Evolutionary conservation across 2,888 invertebrate genomes (phyloP).

Genomic region (Pristionchus japonicus): DNA sequence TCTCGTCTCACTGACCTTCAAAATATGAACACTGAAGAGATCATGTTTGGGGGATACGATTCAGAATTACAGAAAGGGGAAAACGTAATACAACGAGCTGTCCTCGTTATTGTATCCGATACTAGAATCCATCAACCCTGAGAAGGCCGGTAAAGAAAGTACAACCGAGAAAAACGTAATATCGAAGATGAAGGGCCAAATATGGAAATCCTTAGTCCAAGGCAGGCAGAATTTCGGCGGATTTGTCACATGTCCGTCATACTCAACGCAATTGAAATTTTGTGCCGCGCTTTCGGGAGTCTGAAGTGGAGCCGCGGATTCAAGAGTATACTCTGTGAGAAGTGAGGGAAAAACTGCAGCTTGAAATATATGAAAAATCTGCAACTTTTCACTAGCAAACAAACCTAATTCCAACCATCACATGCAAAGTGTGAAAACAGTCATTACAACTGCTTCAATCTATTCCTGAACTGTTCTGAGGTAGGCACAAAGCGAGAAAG

Average conservation of each 20-base stretch:
- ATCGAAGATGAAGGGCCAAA: neutral
- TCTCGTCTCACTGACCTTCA: too few species aligned
- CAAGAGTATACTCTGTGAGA: neutral
- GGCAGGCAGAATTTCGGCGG: neutral
- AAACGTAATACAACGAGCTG: too few species aligned
- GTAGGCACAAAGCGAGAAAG: neutral
- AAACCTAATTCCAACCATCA: neutral
- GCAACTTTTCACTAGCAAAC: neutral
- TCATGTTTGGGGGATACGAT: too few species aligned
- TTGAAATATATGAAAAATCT: neutral
- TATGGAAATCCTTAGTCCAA: neutral
- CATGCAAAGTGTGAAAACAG: neutral
- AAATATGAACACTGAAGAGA: too few species aligned
- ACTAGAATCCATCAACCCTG: too few species aligned
- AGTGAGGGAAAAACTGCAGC: neutral
- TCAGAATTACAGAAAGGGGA: too few species aligned
- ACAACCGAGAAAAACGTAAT: too few species aligned
- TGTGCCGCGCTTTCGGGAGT: neutral
- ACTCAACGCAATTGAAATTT: constrained; percentile 28
- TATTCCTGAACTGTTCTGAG: neutral
- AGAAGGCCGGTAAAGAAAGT: too few species aligned
- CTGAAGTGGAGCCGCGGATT: constrained; percentile 15
- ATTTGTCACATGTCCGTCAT: constrained; percentile 36
- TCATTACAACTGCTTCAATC: too few species aligned
- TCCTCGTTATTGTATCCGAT: too few species aligned